phyloP scores from a whole-genome alignment of 2,797 vertebrate genomes.

The Enteromius mattozi region DNA sequence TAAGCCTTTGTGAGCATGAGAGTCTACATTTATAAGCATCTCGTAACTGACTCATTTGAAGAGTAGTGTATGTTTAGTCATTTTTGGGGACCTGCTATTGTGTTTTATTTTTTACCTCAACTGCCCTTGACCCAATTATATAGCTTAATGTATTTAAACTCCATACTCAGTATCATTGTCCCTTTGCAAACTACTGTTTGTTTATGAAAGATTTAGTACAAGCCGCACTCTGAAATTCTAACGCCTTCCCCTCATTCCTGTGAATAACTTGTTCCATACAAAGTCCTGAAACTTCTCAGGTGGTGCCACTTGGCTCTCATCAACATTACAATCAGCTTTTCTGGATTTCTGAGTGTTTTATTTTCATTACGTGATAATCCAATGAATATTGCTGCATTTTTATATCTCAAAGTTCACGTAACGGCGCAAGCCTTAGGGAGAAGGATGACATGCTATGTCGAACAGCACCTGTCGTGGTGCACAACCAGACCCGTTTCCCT shows the following conservation, averaged over 20 bases:
- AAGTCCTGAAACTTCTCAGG: slow-evolving; percentile 27
- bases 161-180: slow-evolving; percentile 9
- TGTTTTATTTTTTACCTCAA: slow-evolving; percentile 62
- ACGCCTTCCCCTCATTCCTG: slow-evolving; percentile 44
- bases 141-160: slow-evolving; percentile 52
- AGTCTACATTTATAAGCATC: background rate
- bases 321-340: slow-evolving; percentile 42
- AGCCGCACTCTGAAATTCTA: slow-evolving; percentile 28
- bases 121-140: slow-evolving; percentile 62
- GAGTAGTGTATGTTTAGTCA: background rate
- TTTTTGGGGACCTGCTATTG: background rate
- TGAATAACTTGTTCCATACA: slow-evolving; percentile 41
- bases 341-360: slow-evolving; percentile 42
- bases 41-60: background rate
- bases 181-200: slow-evolving; percentile 13
- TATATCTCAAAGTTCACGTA: slow-evolving; percentile 67
- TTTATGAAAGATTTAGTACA: slow-evolving; percentile 36
- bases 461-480: slow-evolving; percentile 75
- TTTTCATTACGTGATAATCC: slow-evolving; percentile 71
- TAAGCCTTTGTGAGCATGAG: background rate
- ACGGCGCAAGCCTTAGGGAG: slow-evolving; percentile 45
- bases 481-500: slow-evolving; percentile 63
- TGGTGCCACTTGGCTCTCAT: slow-evolving; percentile 32
- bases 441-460: slow-evolving; percentile 64
- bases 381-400: slow-evolving; percentile 54